Conservation (phyloP, 2,888 invertebrate species). For the Yponomeuta malinellus region DNA sequence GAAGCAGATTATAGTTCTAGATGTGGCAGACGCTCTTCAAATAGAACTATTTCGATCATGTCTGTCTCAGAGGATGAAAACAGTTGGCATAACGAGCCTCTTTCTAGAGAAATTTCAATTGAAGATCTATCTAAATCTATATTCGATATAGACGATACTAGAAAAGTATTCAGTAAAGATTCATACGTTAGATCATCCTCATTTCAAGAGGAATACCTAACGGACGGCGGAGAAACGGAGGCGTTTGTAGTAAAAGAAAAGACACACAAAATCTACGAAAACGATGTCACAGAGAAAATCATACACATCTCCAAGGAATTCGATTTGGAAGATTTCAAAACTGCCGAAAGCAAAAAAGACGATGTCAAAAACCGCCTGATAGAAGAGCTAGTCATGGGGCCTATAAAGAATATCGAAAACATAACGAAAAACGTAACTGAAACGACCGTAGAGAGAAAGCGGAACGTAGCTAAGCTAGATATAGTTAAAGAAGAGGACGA, state of each 20-base stretch:
- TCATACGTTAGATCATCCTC: slow-evolving; percentile 62
- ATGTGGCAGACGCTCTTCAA: slow-evolving; percentile 44
- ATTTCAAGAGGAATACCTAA: slow-evolving; percentile 65
- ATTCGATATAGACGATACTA: slow-evolving; percentile 67
- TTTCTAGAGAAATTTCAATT: slow-evolving; percentile 75
- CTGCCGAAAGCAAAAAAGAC: slow-evolving; percentile 46
- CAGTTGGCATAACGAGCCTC: slow-evolving; percentile 70
- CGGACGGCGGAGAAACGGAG: slow-evolving; percentile 56
- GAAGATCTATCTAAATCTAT: slow-evolving; percentile 74
- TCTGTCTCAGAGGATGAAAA: slow-evolving; percentile 80
- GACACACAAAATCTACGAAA: slow-evolving; percentile 62
- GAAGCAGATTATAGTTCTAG: slow-evolving; percentile 64
- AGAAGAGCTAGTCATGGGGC: slow-evolving; percentile 60
- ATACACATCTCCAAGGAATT: slow-evolving; percentile 66
- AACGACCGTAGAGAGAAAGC: slow-evolving; percentile 55
- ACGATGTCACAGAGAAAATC: slow-evolving; percentile 65
- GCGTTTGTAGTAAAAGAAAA: slow-evolving; percentile 56
- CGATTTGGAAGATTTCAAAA: slow-evolving; percentile 53
- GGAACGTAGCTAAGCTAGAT: slow-evolving; percentile 43
- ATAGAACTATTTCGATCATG: slow-evolving; percentile 79
- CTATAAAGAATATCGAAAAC: slow-evolving; percentile 47
- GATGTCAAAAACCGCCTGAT: slow-evolving; percentile 61
- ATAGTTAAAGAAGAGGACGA: slow-evolving; percentile 72
- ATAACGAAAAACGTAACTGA: slow-evolving; percentile 62
- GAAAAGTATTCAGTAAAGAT: slow-evolving; percentile 71